phyloP scores from a whole-genome alignment of 2,888 invertebrate species.

The Epsilonema sp. region DNA sequence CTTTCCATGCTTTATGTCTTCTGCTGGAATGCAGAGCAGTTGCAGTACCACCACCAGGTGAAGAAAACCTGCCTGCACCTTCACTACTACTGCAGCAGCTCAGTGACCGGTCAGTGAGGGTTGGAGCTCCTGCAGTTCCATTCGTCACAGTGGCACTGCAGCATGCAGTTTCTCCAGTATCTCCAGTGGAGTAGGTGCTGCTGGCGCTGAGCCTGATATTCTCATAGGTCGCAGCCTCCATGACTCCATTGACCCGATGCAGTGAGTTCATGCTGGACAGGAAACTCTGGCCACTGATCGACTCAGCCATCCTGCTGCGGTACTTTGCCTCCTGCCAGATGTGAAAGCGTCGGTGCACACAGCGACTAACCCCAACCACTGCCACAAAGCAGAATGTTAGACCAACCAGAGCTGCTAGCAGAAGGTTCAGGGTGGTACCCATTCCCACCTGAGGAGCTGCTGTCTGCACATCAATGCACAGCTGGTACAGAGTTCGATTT shows the following conservation, averaged over 20 bases:
- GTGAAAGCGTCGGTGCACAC: slow-evolving; percentile 6
- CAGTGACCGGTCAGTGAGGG: no score
- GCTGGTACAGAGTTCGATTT: slow-evolving; percentile 3
- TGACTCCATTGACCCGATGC: not conserved
- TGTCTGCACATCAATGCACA: slow-evolving; percentile 4
- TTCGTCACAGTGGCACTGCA: no score
- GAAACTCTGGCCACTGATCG: slow-evolving; percentile 7
- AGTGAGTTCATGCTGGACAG: slow-evolving; percentile 4
- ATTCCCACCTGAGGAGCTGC: not conserved
- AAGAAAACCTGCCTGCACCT: no score
- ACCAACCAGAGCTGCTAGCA: not conserved
- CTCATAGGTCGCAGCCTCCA: slow-evolving; percentile 2
- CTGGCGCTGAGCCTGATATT: slow-evolving; percentile 2
- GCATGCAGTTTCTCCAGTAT: no score
- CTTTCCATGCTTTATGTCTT: no score
- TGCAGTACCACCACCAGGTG: no score
- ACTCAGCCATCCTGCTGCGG: slow-evolving; percentile 5
- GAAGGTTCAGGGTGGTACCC: not conserved
- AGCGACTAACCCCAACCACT: slow-evolving; percentile 4
- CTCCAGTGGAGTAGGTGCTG: no score
- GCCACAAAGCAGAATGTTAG: not conserved
- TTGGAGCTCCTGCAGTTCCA: no score
- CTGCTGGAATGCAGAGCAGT: no score
- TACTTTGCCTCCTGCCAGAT: slow-evolving; percentile 10
- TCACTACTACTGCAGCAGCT: no score